Evolutionary conservation across 1,140 invertebrate genomes (phyloP).

Genomic region (Euura lappo): DNA sequence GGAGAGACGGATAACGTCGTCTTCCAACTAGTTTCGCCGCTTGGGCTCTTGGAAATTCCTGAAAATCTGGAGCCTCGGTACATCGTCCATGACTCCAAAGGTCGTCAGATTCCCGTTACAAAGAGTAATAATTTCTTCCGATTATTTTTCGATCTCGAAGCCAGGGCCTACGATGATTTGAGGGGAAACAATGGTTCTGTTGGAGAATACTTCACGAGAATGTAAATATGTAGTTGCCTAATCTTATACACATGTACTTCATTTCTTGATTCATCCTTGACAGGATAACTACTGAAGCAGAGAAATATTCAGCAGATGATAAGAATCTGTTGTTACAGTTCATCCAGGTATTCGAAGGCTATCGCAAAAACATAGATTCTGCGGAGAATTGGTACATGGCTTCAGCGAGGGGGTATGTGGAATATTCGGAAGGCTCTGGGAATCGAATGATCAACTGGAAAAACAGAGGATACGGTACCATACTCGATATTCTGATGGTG

Average conservation of each 20-base stretch:
- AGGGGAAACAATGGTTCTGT: slow-evolving; percentile 45
- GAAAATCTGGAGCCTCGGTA: not conserved
- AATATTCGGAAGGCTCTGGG: slow-evolving; percentile 68
- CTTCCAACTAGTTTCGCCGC: slow-evolving; percentile 34
- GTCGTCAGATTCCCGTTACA: slow-evolving; percentile 31
- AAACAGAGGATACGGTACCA: slow-evolving; percentile 63
- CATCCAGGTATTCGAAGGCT: not conserved
- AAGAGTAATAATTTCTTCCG: slow-evolving; percentile 36
- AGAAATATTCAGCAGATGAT: not conserved
- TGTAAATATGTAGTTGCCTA: slow-evolving; percentile 39
- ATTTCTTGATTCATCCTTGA: not conserved
- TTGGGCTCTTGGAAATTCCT: slow-evolving; percentile 18
- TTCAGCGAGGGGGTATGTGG: slow-evolving; percentile 60
- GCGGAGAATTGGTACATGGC: slow-evolving; percentile 65
- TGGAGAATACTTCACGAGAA: slow-evolving; percentile 57
- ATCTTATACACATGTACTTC: not conserved
- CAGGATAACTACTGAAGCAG: not conserved
- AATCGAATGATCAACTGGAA: slow-evolving; percentile 68
- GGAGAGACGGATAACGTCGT: slow-evolving; percentile 49
- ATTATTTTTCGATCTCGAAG: slow-evolving; percentile 29
- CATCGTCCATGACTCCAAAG: not conserved
- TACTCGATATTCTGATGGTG: slow-evolving; percentile 68
- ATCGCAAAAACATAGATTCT: not conserved
- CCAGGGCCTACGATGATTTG: slow-evolving; percentile 36
- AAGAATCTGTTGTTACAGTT: not conserved